Percentiles rank a stretch among this genome's conserved stretches.
phyloP scores from a whole-genome alignment of 2,113 vertebrate species.

The Lagopus muta region DNA sequence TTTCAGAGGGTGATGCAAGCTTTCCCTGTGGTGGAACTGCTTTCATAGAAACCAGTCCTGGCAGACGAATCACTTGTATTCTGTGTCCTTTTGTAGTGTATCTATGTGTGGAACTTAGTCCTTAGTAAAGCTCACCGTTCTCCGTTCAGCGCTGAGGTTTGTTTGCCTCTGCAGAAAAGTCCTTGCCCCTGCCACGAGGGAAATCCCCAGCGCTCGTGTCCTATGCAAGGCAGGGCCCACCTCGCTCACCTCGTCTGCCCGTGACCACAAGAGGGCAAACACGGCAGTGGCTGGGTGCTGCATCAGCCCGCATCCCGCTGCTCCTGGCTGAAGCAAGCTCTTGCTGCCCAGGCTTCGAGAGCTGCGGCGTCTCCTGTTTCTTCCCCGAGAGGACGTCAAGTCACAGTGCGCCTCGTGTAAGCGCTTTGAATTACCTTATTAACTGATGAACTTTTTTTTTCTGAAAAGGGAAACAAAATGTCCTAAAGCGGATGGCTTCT shows the following conservation, averaged over 20 bases:
- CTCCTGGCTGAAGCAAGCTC: neutral
- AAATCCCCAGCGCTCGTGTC: neutral
- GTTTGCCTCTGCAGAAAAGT: neutral
- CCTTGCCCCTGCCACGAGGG: neutral
- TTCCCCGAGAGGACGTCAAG: neutral
- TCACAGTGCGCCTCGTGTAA: neutral
- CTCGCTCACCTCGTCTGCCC: neutral
- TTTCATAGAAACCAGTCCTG: neutral
- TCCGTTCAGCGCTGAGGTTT: neutral
- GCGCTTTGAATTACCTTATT: neutral
- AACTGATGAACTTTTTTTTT: neutral
- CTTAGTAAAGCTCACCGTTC: neutral
- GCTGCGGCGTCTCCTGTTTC: neutral
- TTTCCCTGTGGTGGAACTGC: neutral
- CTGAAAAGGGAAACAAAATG: neutral
- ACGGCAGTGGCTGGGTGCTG: neutral
- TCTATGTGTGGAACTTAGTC: neutral
- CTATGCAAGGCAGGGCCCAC: neutral
- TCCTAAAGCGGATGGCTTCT: constrained; percentile 35
- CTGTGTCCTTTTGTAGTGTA: rapidly evolving
- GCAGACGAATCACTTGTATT: neutral
- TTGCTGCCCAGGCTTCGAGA: neutral
- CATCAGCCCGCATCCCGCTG: neutral
- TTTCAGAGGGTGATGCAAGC: neutral
- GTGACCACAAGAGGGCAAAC: neutral